These are phyloP conservation scores for Jordanella pulchra DNA, from an alignment of 2,797 vertebrate genomes.

Conservation along the genomic window DNA sequence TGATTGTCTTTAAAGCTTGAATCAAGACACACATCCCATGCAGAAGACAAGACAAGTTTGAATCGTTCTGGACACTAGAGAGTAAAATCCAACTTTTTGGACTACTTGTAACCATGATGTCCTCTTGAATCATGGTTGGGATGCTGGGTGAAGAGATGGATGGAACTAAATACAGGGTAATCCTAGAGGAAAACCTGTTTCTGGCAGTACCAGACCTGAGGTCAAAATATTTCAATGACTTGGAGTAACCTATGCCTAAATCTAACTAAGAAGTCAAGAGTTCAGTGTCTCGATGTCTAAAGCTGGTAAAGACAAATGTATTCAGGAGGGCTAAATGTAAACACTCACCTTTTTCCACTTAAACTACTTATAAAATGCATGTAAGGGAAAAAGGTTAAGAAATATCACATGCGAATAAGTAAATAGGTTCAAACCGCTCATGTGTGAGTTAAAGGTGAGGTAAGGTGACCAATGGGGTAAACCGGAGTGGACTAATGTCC, in stretches of 20 bases:
- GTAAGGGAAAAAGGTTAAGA: background rate
- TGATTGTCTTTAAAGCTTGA: no score
- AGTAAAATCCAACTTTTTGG: no score
- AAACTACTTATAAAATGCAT: background rate
- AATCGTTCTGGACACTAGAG: no score
- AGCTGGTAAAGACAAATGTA: background rate
- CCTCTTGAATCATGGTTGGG: no score
- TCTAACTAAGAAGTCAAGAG: background rate
- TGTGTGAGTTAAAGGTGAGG: background rate
- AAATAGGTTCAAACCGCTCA: no score
- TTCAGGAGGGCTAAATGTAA: background rate
- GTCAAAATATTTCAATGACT: background rate
- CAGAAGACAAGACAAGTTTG: no score
- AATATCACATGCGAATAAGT: background rate
- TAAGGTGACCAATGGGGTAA: conserved; percentile 1
- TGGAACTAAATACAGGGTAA: background rate
- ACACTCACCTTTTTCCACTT: background rate
- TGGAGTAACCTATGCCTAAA: background rate
- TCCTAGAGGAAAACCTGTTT: background rate
- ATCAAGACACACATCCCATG: no score
- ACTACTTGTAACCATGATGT: no score
- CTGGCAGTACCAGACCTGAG: background rate
- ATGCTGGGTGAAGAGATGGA: no score
- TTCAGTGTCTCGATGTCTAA: background rate
- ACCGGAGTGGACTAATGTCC: conserved; percentile 18